Evolutionary conservation across 1,140 invertebrate genomes (phyloP), one percentile per base, ranked within the genome.

Genomic region (Penaeus japonicus): DNA sequence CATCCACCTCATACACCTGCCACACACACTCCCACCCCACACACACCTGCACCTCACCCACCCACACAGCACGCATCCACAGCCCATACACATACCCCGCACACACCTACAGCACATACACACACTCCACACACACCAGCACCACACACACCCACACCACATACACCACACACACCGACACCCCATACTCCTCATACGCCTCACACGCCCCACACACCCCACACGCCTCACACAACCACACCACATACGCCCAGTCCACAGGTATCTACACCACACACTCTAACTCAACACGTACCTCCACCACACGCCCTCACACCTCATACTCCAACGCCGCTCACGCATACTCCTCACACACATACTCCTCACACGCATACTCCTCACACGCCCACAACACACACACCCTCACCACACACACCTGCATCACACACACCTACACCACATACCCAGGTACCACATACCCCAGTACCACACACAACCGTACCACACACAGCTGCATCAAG

Each of bases 401-500:
- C 39, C 39, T 10, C 39, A 0, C 7, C 35, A 39, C 35, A 39
- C 39, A 39, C 39, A 0, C 30, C 22, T 4, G 22, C n/a, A 5
- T 0, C 73, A 7, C 30, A 77, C 73, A 7, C 30, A 1, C n/a
- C 73, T 2, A 1, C 4, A 10, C 17, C n/a, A 24, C 20, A 27
- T 5, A 20, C 73, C 1, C 30, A 20, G 2, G 5, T 18, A 15
- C n/a, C 73, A 77, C 73, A 77, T 4, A 22, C n/a, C 2, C 2
- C 73, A 24, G 20, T 39, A 32, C 73, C 5, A 27, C 20, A 30
- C 1, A 53, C 79, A 17, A 59, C 57, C 39, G 62, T 78, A 39
- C 75, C 84, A n/a, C 55, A 86, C 59, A 79, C 85, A 35, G 57
- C 77, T 30, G 35, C 73, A 35, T 32, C 84, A 30, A 62, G 32